Evolutionary conservation across 2,797 vertebrate genomes (phyloP).

Genomic region (Alosa sapidissima): DNA sequence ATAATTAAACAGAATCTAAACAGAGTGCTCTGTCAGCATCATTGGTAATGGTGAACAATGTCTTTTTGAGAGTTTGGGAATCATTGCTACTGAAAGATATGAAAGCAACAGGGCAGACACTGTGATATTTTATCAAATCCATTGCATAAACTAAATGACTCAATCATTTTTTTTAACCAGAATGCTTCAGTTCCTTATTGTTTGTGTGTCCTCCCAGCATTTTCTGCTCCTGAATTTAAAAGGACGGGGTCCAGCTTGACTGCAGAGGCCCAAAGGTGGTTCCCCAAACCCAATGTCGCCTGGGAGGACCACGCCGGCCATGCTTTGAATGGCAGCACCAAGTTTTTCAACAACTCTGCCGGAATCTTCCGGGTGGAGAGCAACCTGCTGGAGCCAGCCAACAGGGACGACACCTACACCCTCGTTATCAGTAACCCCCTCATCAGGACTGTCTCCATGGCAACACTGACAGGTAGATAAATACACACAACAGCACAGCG

Average conservation of each 20-base stretch:
- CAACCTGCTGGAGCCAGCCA: constrained; percentile 55
- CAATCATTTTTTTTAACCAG: background rate
- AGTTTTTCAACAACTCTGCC: constrained; percentile 44
- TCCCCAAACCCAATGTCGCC: constrained; percentile 70
- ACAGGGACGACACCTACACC: constrained; percentile 66
- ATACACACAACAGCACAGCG: background rate
- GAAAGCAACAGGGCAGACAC: no score
- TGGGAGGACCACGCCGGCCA: constrained; percentile 62
- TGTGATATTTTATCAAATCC: no score
- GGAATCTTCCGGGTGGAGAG: constrained; percentile 71
- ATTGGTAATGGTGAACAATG: no score
- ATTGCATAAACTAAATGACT: background rate
- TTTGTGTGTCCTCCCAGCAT: constrained; percentile 66
- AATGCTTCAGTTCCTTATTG: background rate
- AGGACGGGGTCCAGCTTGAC: constrained; percentile 52
- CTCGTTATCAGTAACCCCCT: constrained; percentile 76
- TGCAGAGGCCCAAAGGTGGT: constrained; percentile 74
- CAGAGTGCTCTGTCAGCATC: no score
- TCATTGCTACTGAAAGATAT: no score
- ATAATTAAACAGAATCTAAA: no score
- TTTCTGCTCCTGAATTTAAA: constrained; percentile 69
- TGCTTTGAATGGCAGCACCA: constrained; percentile 54
- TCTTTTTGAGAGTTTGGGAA: no score
- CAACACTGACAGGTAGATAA: constrained; percentile 74
- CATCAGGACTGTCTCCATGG: constrained; percentile 69